Base-by-base conservation (phyloP, 2,888 invertebrate species). In the Syritta pipiens region DNA sequence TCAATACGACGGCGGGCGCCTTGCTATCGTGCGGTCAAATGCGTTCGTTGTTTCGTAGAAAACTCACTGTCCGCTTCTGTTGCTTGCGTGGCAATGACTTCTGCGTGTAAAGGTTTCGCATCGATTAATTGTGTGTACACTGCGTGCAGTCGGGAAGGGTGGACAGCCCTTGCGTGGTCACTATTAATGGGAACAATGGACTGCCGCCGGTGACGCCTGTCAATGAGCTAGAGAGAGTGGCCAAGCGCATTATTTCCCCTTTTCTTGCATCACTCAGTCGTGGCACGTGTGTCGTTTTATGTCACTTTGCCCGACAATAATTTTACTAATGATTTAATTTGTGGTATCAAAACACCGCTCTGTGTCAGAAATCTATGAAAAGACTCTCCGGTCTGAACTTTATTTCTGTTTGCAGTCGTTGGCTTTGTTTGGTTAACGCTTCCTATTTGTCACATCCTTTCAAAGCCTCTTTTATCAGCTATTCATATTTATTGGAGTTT, bases 31-130 rank as follows among this genome's bases (percentile, higher is more conserved):
- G 44, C 35, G 49, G 65, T 49, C 9, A 28, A 49, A 32, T 28
- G 26, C 40, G 24, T 57, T 32, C 48, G 24, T 65, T 51, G 63
- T 57, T 14, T 48, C 9, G 65, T n/a, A 19, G 48, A 3, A 3
- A 49, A 49, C 26, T 57, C 30, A 2, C n/a, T 30, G 40, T 49
- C 1, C 24, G 7, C 9, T 14, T 37, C 1, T n/a, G 55, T 46
- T 44, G 22, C 20, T 26, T 55, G 35, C 10, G 48, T 68, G 62
- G 68, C 55, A 68, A 55, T 75, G 75, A 62, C 69, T 74, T 59
- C 44, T 46, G 44, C 10, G 28, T 12, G 26, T 20, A 44, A 57
- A 44, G 55, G 62, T 22, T 69, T 62, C 42, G 49, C 30, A 77
- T 77, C 51, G 71, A 71, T 77, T 77, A 65, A 59, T 65, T 68